Base-by-base conservation (phyloP, 2,797 vertebrate species). In the Todus mexicanus region DNA sequence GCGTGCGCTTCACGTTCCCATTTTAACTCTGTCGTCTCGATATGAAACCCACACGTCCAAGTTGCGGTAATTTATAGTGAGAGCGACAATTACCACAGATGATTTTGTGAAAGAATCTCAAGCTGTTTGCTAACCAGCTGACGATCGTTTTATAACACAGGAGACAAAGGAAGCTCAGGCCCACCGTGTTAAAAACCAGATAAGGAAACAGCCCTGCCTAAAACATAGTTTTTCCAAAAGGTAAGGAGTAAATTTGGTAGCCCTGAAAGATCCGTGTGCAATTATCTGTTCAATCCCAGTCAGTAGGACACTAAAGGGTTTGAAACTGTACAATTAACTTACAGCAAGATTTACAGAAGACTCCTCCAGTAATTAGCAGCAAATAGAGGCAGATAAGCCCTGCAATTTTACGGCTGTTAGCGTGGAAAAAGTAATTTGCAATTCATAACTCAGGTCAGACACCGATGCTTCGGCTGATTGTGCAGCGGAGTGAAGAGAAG, bases 301-400 rank as follows among this genome's bases (percentile, higher is more conserved):
- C 53, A 76, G 66, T 4, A 65, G 48, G 56, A 57, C 73, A 82
- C 68, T 54, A 83, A 89, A 91, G 69, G 57, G 72, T 83, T 83
- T 4, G 0, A 77, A 85, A 82, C 51, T 14, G 79, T 50, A 93
- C 87, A 95, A 94, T 93, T 91, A 89, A 91, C 83, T 80, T 80
- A 43, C 74, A 79, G 92, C 6, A 33, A 82, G 69, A 93, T 93
- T 93, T 87, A 71, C 91, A 89, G 89, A 83, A 74, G 83, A 76
- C 69, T 91, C 73, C 87, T 57, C 23, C 87, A 74, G 63, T 91
- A 95, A 92, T 96, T 85, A 95, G 87, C 82, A 74, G 91, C 87
- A 87, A 74, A 84, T 12, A 74, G 87, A 83, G 57, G 76, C 90
- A 83, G 90, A 93, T 87, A 89, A 93, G 87, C 91, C 45, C 63